Evolutionary conservation across 2,888 invertebrate species (phyloP).

Genomic region (Cantharis nigra): DNA sequence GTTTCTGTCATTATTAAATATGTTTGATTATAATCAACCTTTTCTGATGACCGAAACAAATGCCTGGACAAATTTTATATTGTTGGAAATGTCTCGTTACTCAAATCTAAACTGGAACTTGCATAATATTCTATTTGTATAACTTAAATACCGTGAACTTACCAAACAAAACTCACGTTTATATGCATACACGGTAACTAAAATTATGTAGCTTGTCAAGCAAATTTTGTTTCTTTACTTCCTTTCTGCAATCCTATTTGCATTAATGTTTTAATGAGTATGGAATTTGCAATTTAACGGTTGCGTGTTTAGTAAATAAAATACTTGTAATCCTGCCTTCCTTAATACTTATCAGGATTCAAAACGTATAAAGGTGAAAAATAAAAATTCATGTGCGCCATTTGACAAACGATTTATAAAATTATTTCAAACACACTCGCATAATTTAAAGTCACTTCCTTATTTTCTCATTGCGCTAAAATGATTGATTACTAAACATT

Average conservation of each 20-base stretch:
- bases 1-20: background rate
- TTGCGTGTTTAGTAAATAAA: background rate
- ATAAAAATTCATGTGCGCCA: background rate
- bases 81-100: constrained; percentile 1
- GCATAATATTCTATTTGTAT: constrained; percentile 17
- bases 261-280: constrained; percentile 12
- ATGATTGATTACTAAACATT: background rate
- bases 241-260: constrained; percentile 14
- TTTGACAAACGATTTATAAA: background rate
- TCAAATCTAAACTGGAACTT: constrained; percentile 6
- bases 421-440: background rate
- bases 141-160: constrained; percentile 16
- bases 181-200: constrained; percentile 17
- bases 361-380: background rate
- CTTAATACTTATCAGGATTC: background rate
- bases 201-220: constrained; percentile 24
- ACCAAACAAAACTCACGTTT: constrained; percentile 16
- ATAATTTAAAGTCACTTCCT: background rate
- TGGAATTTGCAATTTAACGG: background rate
- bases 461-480: background rate
- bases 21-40: background rate
- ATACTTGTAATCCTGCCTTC: background rate
- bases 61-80: background rate
- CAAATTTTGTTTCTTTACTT: constrained; percentile 15
- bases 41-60: background rate